Percentiles rank a stretch among this genome's conserved stretches.
Conservation (phyloP, 2,113 vertebrate genomes). For the Neotoma lepida region DNA sequence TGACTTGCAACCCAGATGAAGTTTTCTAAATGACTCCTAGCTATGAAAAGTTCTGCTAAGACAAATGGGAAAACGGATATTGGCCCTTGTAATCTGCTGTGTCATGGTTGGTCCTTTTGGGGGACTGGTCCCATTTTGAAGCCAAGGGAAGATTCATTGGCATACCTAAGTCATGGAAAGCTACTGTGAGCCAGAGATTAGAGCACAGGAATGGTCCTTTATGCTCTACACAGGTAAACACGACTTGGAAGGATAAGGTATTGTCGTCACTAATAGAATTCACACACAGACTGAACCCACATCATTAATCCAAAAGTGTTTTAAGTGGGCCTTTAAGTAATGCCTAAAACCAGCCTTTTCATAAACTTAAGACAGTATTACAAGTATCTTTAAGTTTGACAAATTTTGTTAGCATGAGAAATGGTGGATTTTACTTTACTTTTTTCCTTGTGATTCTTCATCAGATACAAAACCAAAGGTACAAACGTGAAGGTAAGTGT, state of each 20-base stretch:
- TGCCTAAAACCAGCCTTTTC: background rate
- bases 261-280: constrained; percentile 43
- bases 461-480: constrained; percentile 49
- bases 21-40: constrained; percentile 37
- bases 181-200: constrained; percentile 5
- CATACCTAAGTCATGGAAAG: background rate
- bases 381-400: background rate
- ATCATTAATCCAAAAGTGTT: constrained; percentile 26
- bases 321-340: background rate
- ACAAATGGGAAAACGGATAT: constrained; percentile 13
- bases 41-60: constrained; percentile 16
- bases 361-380: background rate
- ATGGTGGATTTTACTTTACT: background rate
- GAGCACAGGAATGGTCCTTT: background rate
- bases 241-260: constrained; percentile 33
- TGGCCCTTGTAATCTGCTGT: background rate
- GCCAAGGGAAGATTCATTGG: constrained; percentile 18
- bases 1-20: constrained; percentile 8
- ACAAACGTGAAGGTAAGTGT: constrained; percentile 6
- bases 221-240: constrained; percentile 7
- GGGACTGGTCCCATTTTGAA: background rate
- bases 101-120: background rate
- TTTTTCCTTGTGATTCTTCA: constrained; percentile 43
- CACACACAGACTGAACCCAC: constrained; percentile 9
- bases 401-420: constrained; percentile 30